Evolutionary conservation across 2,113 vertebrate species (phyloP), one percentile per base, ranked within the genome.

Genomic region (Dromas ardeola): DNA sequence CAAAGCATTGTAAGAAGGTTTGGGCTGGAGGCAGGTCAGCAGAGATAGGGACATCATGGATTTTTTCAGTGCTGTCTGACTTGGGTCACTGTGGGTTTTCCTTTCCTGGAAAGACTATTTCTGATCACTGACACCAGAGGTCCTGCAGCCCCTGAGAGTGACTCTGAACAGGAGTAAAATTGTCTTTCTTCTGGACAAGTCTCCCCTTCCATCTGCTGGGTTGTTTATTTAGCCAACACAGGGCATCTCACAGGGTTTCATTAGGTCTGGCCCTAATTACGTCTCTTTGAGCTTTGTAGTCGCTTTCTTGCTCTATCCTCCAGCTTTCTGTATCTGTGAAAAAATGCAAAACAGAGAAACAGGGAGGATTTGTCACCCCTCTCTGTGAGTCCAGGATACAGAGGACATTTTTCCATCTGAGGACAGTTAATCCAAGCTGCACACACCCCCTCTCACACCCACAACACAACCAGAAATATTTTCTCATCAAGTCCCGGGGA

Each of bases 131-230:
- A 34, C 38, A 56, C 10, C n/a, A 27, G 63, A 88, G 49, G 69
- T 13, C 30, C 79, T 77, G 69, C 53, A 72, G 79, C 42, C 53
- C 22, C 56, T 47, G 42, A 42, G 29, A n/a, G 11, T 36, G 63
- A 49, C 2, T 1, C 0, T 9, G 5, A 82, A 27, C 19, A 56
- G 65, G 9, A 79, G 29, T 13, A 55, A 50, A 85, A 25, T 6
- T 18, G 2, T 81, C 13, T 81, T 42, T 5, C 13, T 49, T 67
- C 47, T 9, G 27, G 55, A 26, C 66, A 86, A 29, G 19, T 23
- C 8, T 40, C 58, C 30, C 38, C 25, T 34, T 0, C 0, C 20
- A 2, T 17, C 42, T 2, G 2, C 53, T 13, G 50, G 15, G 7
- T 3, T 50, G 47, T 58, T 61, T 6, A 25, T 32, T 50, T 34